Conservation (phyloP, 2,888 invertebrate species). For the Hoplodrina ambigua region DNA sequence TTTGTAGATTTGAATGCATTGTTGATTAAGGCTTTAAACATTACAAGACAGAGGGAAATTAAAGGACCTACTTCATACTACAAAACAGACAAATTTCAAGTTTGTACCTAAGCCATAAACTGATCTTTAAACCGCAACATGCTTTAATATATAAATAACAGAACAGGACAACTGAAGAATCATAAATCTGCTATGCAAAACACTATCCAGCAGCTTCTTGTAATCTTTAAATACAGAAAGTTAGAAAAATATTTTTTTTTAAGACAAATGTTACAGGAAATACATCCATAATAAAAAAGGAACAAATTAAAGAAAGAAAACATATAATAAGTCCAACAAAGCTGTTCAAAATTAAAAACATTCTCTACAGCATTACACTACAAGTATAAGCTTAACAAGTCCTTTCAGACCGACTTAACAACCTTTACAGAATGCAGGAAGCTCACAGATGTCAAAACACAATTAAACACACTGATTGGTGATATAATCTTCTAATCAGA, state of each 20-base stretch:
- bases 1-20: background rate
- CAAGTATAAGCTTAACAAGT: no score
- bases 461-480: slow-evolving; percentile 1
- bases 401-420: background rate
- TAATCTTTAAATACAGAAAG: no score
- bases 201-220: background rate
- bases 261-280: no score
- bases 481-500: slow-evolving; percentile 8
- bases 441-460: slow-evolving; percentile 13
- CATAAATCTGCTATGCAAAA: background rate
- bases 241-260: no score
- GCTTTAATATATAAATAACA: no score
- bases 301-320: no score
- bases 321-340: fast-evolving
- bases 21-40: background rate
- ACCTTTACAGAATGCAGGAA: background rate
- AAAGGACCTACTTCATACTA: no score
- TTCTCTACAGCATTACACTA: background rate
- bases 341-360: no score
- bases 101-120: background rate
- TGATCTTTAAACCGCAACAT: background rate
- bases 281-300: no score
- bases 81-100: background rate
- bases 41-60: background rate
- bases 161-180: no score